phyloP scores from a whole-genome alignment of 2,113 vertebrate genomes.

The Mystacornis crossleyi region DNA sequence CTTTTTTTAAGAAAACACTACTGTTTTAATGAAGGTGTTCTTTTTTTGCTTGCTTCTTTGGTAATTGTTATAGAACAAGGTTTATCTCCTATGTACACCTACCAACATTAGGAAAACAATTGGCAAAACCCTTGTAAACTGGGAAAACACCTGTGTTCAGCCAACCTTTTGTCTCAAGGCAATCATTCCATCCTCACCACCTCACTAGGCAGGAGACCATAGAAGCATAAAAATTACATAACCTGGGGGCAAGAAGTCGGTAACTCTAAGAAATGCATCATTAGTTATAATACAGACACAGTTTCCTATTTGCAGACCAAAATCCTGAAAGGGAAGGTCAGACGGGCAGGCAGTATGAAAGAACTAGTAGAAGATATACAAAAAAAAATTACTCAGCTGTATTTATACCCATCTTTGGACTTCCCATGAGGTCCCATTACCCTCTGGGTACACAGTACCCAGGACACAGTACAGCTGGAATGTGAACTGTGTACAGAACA shows the following conservation, averaged over 20 bases:
- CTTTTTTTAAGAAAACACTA: background rate
- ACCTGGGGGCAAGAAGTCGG: background rate
- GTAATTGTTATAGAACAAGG: background rate
- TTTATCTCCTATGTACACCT: background rate
- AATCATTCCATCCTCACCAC: background rate
- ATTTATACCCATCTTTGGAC: background rate
- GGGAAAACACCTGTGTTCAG: background rate
- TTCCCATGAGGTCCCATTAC: background rate
- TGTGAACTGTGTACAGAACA: background rate
- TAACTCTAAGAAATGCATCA: background rate
- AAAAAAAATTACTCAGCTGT: background rate
- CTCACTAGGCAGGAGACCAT: background rate
- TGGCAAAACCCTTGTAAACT: background rate
- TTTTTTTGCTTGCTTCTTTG: background rate
- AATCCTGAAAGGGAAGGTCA: background rate
- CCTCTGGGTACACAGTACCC: background rate
- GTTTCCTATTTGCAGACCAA: background rate
- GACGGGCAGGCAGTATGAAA: background rate
- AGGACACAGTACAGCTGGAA: background rate
- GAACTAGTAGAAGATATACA: background rate
- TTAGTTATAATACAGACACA: background rate
- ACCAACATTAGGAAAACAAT: background rate
- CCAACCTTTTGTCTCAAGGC: background rate
- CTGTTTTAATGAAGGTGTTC: background rate
- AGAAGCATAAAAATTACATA: background rate